Evolutionary conservation across 2,888 invertebrate genomes (phyloP).

Genomic region (Drosophila niveifrons): DNA sequence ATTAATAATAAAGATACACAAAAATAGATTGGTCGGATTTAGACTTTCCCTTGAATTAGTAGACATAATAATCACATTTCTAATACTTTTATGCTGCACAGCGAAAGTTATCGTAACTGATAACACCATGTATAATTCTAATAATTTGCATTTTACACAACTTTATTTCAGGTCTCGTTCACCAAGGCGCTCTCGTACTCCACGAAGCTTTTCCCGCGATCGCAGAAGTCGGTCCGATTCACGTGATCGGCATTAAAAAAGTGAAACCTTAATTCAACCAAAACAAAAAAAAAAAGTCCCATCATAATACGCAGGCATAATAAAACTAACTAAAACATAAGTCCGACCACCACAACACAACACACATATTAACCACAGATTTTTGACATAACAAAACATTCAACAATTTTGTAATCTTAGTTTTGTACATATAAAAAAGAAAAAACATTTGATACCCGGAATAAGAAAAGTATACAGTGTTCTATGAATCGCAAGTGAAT

Average conservation of each 20-base stretch:
- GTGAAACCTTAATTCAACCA: conserved; percentile 16
- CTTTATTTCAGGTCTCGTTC: conserved; percentile 83
- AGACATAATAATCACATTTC: not conserved
- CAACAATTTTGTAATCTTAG: conserved; percentile 10
- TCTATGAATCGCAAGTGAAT: conserved; percentile 17
- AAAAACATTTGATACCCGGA: conserved; percentile 13
- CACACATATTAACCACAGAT: conserved; percentile 4
- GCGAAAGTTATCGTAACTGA: not conserved
- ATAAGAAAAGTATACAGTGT: conserved; percentile 12
- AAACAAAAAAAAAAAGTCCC: conserved; percentile 13
- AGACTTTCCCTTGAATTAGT: conserved; percentile 2
- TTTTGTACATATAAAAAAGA: conserved; percentile 26
- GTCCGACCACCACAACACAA: conserved; percentile 6
- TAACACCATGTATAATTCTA: conserved; percentile 6
- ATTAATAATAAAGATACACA: conserved; percentile 6
- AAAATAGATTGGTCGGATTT: not conserved
- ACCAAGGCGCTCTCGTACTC: conserved; percentile 80
- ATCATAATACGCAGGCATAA: conserved; percentile 24
- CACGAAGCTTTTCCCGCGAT: conserved; percentile 86
- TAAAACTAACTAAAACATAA: conserved; percentile 14
- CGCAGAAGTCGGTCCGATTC: conserved; percentile 87
- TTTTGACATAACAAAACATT: conserved; percentile 24
- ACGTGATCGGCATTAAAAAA: conserved; percentile 87
- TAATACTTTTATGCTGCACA: not conserved
- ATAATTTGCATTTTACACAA: conserved; percentile 28